Evolutionary conservation across 2,113 vertebrate genomes (phyloP).

Genomic region (Calyptommatus sinebrachiatus): DNA sequence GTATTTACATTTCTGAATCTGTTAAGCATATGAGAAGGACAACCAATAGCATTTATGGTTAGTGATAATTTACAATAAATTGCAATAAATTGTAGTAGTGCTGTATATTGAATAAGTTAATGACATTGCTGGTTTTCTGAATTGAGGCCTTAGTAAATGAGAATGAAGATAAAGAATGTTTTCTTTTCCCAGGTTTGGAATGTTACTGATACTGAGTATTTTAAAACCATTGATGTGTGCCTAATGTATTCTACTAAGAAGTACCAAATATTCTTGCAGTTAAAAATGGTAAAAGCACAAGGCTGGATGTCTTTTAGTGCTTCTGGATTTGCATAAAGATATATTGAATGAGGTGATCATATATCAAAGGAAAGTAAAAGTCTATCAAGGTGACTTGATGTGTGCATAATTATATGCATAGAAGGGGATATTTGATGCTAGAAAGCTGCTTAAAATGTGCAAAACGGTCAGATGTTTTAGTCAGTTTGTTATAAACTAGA

Average conservation of each 20-base stretch:
- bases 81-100: no score
- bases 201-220: constrained; percentile 15
- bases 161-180: no score
- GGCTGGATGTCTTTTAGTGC: background rate
- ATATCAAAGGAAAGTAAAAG: constrained; percentile 28
- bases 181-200: background rate
- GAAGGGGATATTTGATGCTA: constrained; percentile 28
- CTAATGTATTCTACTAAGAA: background rate
- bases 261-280: constrained; percentile 15
- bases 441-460: constrained; percentile 23
- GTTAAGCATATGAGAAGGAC: no score
- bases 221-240: background rate
- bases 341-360: constrained; percentile 2
- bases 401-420: constrained; percentile 18
- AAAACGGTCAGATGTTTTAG: background rate
- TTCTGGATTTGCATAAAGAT: constrained; percentile 16
- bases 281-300: background rate
- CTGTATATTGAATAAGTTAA: constrained; percentile 16
- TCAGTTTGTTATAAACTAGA: constrained; percentile 35
- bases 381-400: constrained; percentile 45
- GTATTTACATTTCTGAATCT: no score
- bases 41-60: no score
- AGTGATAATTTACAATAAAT: no score
- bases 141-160: no score
- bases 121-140: background rate